Percentiles rank a stretch among this genome's conserved stretches.
phyloP scores from a whole-genome alignment of 2,888 invertebrate genomes.

The Drosophila anomelani region DNA sequence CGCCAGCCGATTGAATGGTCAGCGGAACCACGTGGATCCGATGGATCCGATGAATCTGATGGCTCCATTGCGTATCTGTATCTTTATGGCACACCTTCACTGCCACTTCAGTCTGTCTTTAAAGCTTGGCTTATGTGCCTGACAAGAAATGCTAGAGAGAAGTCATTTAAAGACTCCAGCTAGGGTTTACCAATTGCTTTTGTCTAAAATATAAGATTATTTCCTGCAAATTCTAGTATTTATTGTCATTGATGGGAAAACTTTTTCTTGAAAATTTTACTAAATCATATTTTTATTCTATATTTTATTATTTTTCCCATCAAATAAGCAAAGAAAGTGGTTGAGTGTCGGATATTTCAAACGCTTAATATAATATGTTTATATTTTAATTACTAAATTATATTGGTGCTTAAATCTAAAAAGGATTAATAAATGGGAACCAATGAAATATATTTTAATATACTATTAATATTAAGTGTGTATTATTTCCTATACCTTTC shows the following conservation, averaged over 20 bases:
- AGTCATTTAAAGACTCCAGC: not conserved
- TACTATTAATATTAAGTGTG: too few species aligned
- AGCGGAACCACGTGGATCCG: slow-evolving; percentile 41
- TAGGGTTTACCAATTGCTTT: too few species aligned
- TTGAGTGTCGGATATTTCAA: too few species aligned
- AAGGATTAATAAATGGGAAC: too few species aligned
- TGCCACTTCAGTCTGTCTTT: not conserved
- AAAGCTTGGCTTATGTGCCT: not conserved
- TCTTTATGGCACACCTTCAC: slow-evolving; percentile 4
- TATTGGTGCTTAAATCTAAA: too few species aligned
- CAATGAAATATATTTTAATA: too few species aligned
- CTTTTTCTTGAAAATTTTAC: not conserved
- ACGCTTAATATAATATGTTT: not conserved
- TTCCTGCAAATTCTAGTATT: not conserved
- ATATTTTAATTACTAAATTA: not conserved
- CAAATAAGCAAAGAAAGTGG: not conserved
- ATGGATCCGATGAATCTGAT: not conserved
- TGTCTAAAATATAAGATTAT: not conserved
- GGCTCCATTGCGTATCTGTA: slow-evolving; percentile 3
- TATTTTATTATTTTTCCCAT: not conserved
- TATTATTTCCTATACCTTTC: too few species aligned
- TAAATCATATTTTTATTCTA: not conserved
- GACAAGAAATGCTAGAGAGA: not conserved
- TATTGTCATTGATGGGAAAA: not conserved
- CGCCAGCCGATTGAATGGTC: slow-evolving; percentile 21